Evolutionary conservation across 2,888 invertebrate species (phyloP).

Genomic region (Frankliniella intonsa): DNA sequence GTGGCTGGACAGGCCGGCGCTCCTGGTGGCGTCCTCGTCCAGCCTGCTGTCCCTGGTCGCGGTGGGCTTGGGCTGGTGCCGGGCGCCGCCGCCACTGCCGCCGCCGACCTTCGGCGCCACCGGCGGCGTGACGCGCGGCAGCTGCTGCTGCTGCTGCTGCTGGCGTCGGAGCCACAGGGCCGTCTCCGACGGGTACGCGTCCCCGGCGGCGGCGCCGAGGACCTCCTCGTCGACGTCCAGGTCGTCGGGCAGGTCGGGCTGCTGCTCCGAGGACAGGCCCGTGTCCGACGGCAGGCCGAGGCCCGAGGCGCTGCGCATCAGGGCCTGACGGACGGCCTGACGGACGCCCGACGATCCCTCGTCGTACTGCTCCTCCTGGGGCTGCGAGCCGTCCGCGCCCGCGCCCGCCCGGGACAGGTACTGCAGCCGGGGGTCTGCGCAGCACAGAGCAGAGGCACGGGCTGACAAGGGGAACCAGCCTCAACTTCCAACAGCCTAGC

Average conservation of each 20-base stretch:
- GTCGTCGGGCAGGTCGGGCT: background rate
- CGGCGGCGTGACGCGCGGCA: background rate
- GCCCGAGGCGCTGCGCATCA: background rate
- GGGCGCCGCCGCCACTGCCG: too few relatives aligned
- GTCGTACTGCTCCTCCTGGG: background rate
- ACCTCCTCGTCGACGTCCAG: background rate
- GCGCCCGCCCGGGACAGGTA: background rate
- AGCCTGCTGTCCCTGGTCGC: background rate
- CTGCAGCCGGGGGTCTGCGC: background rate
- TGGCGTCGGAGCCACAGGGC: background rate
- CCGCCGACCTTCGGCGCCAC: background rate
- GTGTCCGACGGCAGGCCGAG: background rate
- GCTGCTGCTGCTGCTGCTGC: background rate
- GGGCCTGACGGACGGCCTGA: background rate
- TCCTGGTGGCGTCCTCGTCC: background rate
- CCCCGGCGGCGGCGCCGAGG: background rate
- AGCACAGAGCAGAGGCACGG: too few relatives aligned
- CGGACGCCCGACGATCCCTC: background rate
- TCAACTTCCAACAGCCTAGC: too few relatives aligned
- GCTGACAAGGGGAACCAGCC: too few relatives aligned
- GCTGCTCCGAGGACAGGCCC: background rate
- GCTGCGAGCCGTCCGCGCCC: background rate
- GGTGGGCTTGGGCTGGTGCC: slow-evolving; percentile 16
- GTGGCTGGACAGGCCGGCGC: background rate
- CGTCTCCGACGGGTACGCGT: background rate